phyloP scores from a whole-genome alignment of 1,140 invertebrate genomes.

The Centruroides sculpturatus region DNA sequence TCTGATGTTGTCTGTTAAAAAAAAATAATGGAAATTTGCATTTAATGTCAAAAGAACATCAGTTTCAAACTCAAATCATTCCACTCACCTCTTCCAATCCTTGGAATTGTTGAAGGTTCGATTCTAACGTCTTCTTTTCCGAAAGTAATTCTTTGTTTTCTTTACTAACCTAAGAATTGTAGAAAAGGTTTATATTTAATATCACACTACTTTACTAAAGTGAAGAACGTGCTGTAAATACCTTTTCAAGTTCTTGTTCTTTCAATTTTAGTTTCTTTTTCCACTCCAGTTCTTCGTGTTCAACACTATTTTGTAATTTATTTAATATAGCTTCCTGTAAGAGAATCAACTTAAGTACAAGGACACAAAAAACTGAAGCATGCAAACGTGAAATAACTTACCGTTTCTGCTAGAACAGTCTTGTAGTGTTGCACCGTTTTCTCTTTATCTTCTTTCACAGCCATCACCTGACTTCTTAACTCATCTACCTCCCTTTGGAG shows the following conservation, averaged over 20 bases:
- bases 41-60: too few species aligned
- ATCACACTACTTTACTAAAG: too few species aligned
- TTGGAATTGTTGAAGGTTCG: slow-evolving; percentile 8
- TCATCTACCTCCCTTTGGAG: too few species aligned
- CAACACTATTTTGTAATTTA: slow-evolving; percentile 49
- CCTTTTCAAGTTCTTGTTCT: slow-evolving; percentile 41
- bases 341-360: background rate
- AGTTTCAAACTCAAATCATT: too few species aligned
- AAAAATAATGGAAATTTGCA: background rate
- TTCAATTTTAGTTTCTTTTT: slow-evolving; percentile 40
- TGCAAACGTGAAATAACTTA: slow-evolving; percentile 26
- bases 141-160: slow-evolving; percentile 1
- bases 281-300: slow-evolving; percentile 53
- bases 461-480: too few species aligned
- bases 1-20: background rate
- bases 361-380: background rate
- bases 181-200: too few species aligned
- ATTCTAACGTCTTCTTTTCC: slow-evolving; percentile 8
- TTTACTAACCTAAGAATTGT: background rate
- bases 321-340: slow-evolving; percentile 49
- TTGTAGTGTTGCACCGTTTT: slow-evolving; percentile 42
- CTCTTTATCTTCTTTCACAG: background rate
- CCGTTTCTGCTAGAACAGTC: slow-evolving; percentile 55
- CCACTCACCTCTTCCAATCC: too few species aligned
- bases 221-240: slow-evolving; percentile 21